Percentiles rank a stretch among this genome's conserved stretches.
Evolutionary conservation across 2,888 invertebrate genomes (phyloP).

Genomic region (Stenolophus ochropezus): DNA sequence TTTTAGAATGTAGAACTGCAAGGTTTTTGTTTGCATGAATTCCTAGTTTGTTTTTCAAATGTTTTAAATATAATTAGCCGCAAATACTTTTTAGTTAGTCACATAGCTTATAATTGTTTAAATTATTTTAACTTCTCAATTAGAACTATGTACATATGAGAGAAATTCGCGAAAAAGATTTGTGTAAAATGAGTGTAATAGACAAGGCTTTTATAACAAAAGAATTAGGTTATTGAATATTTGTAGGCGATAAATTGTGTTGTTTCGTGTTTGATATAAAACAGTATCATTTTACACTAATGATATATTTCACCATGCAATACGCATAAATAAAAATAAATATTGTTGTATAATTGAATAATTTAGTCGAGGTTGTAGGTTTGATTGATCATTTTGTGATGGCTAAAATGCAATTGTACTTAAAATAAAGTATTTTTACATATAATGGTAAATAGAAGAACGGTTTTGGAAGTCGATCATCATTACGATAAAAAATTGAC

Average conservation of each 20-base stretch:
- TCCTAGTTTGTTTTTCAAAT: no score
- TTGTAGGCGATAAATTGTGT: constrained; percentile 17
- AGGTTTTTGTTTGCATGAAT: no score
- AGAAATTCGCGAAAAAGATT: no score
- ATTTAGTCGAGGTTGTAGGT: no score
- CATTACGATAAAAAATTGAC: constrained; percentile 19
- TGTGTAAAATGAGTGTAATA: no score
- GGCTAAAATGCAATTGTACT: background rate
- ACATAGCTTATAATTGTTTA: no score
- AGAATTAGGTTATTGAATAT: constrained; percentile 26
- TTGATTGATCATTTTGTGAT: no score
- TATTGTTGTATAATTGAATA: background rate
- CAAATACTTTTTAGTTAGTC: no score
- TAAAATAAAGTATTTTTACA: background rate
- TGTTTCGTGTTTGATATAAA: background rate
- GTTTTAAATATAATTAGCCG: no score
- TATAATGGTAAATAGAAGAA: constrained; percentile 14
- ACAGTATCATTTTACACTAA: constrained; percentile 6
- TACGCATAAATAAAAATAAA: background rate
- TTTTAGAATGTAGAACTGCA: no score
- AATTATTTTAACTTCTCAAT: no score
- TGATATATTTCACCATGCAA: background rate
- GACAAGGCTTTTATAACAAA: background rate
- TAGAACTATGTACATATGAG: no score
- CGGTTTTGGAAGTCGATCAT: constrained; percentile 26